These are phyloP conservation scores for Cydia splendana DNA, from an alignment of 1,140 invertebrate genomes.

Conservation along the genomic window DNA sequence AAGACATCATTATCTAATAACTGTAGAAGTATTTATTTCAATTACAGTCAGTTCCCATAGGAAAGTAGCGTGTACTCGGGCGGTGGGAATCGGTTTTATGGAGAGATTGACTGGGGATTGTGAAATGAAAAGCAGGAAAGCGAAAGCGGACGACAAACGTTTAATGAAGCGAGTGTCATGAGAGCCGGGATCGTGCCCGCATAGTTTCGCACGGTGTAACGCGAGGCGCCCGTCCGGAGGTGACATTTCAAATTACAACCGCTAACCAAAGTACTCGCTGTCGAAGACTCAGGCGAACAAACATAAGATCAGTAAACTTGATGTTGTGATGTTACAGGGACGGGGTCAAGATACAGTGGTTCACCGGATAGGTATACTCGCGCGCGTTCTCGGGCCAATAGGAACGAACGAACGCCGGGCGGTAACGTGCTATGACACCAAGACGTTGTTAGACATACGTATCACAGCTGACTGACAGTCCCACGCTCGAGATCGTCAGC, in stretches of 20 bases:
- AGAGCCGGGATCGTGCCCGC: constrained; percentile 51
- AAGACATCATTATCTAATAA: neutral
- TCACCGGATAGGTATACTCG: neutral
- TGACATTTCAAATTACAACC: too few species aligned
- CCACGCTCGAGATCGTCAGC: constrained; percentile 11
- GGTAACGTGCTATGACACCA: neutral
- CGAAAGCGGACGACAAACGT: constrained; percentile 46
- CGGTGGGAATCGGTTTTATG: constrained; percentile 19
- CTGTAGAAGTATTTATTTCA: constrained; percentile 5
- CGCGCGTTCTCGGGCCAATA: neutral
- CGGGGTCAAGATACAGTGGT: neutral
- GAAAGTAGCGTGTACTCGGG: constrained; percentile 8
- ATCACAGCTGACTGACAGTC: neutral
- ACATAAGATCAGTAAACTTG: too few species aligned
- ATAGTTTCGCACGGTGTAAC: constrained; percentile 71
- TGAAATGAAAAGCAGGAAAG: constrained; percentile 41
- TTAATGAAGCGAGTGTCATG: constrained; percentile 48
- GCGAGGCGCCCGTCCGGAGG: constrained; percentile 20
- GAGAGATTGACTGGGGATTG: neutral
- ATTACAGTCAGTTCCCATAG: constrained; percentile 19
- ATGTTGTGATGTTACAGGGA: neutral
- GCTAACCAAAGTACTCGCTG: neutral
- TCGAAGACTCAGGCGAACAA: too few species aligned
- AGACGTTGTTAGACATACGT: constrained; percentile 8
- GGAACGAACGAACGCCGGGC: neutral